Evolutionary conservation across 2,888 invertebrate species (phyloP), one percentile per base, ranked within the genome.

Genomic region (Blomia tropicalis): DNA sequence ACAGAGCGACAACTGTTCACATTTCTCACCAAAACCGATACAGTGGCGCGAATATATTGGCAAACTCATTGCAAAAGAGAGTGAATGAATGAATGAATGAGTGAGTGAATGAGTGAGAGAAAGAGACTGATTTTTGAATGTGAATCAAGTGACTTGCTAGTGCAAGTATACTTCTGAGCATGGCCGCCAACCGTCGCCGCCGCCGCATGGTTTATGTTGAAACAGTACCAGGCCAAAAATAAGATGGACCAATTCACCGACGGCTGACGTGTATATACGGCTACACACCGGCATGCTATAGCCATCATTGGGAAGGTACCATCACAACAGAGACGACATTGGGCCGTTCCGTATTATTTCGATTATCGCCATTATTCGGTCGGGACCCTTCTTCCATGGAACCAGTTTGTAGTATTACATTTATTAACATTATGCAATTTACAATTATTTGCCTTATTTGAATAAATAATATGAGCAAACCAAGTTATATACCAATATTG

Each of bases 301-400:
- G n/a, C n/a, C n/a, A n/a, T n/a, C n/a, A n/a, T 47, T n/a, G 51
- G 23, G 51, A 47, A 47, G 51, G 51, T 47, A n/a, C 11, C 51
- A 47, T 41, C 41, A n/a, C 41, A 41, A 14, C 41, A 17, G 41
- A 17, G 14, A 14, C 41, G 41, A 14, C 41, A 41, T 14, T 41
- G 41, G 41, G 41, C 41, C 41, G n/a, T 41, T 41, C n/a, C 7
- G 7, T n/a, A 47, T 47, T 47, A 47, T 47, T 47, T 47, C 51
- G 51, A 47, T 47, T 47, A 47, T 47, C 51, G 51, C n/a, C n/a
- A 47, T 47, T 47, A 47, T 47, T 27, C n/a, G n/a, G 41, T 41
- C n/a, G n/a, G 41, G 14, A 41, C 14, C 14, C 14, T n/a, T 41
- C 41, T 41, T n/a, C n/a, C 14, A 14, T 41, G 41, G n/a, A n/a